Evolutionary conservation across 2,113 vertebrate species (phyloP), one percentile per base, ranked within the genome.

Genomic region (Myotis lucifugus): DNA sequence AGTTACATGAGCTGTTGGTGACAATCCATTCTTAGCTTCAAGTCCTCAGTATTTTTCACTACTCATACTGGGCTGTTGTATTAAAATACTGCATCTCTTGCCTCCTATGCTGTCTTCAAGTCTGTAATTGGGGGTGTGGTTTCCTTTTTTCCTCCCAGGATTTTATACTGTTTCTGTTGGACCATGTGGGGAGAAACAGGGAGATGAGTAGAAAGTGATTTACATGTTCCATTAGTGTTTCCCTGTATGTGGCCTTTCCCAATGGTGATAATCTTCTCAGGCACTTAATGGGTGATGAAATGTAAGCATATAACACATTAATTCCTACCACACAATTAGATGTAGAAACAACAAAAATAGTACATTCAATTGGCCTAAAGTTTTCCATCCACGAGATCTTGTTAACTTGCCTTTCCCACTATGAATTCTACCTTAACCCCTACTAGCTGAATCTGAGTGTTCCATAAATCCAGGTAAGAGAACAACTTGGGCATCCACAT

Each of bases 1-100:
- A 94, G 3, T 85, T 88, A 70, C 3, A 27, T 54, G 25, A 73
- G 25, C 46, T 82, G 18, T 61, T 84, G 34, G 34, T 56, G 27
- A 66, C 72, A 96, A 97, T 96, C 85, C 11, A 34, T 52, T 69
- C 56, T 74, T 25, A 78, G 23, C 2, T 85, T 90, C 40, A 12
- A 82, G 48, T 66, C 70, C 37, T 90, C 23, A 9, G 25, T 40
- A 25, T 85, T 79, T 74, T 88, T 87, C 46, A 54, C 29, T 4
- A 0, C 15, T 67, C 42, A 27, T 77, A 29, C 0, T 73, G 29
- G n/a, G 34, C 67, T 88, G 5, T 81, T 94, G 29, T 42, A 19
- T n/a, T 88, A 83, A 74, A 74, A 78, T 86, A 78, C 19, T 54
- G 11, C 19, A 50, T 95, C 12, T 72, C 64, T 70, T 92, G 37